These are phyloP conservation scores for Agonopterix heracliana DNA, from an alignment of 2,888 invertebrate genomes.

Conservation along the genomic window DNA sequence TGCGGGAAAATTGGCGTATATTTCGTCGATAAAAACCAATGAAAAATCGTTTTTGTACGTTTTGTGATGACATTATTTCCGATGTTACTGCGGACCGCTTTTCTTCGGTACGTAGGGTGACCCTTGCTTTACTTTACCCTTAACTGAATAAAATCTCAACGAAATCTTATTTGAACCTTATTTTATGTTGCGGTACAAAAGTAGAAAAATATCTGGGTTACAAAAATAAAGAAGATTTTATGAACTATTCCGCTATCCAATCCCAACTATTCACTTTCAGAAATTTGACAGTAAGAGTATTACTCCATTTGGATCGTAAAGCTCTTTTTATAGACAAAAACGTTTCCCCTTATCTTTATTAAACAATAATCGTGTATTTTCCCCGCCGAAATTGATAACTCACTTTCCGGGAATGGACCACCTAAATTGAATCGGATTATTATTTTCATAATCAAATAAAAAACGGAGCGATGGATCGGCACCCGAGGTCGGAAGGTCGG, in stretches of 20 bases:
- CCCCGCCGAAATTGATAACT: constrained; percentile 16
- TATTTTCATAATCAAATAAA: constrained; percentile 34
- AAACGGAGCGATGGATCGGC: constrained; percentile 18
- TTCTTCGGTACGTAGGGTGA: no score
- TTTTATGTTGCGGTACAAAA: no score
- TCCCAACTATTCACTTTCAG: no score
- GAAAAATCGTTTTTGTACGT: constrained; percentile 1
- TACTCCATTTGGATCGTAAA: not conserved
- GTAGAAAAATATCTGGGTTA: no score
- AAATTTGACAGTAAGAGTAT: no score
- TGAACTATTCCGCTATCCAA: no score
- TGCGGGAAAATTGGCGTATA: constrained; percentile 13
- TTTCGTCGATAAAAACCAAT: not conserved
- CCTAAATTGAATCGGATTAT: constrained; percentile 26
- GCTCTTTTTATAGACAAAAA: not conserved
- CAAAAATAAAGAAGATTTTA: no score
- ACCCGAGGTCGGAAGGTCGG: constrained; percentile 13
- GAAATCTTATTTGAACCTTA: no score
- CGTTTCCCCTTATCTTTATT: constrained; percentile 8
- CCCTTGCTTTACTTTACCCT: no score
- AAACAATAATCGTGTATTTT: constrained; percentile 4
- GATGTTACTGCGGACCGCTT: not conserved
- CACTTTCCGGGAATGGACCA: constrained; percentile 22
- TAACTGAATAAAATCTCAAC: no score
- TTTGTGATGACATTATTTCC: not conserved